Evolutionary conservation across 37 sponge, comb jelly and placozoan genomes (phyloP).

Genomic region (Halisarca cf. caerulea): DNA sequence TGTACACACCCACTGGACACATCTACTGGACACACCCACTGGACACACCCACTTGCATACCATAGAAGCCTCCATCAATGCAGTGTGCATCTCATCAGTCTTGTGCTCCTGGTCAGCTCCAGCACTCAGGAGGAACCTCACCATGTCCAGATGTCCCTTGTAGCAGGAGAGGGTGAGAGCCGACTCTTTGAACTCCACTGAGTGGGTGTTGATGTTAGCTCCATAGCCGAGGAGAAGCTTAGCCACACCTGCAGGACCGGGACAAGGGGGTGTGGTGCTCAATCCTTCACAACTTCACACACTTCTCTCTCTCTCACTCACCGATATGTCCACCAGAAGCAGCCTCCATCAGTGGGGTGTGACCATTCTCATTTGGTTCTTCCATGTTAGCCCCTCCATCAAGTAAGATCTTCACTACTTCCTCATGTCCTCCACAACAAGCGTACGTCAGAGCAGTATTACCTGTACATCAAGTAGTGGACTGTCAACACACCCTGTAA

Average conservation of each 20-base stretch:
- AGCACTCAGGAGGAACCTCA: conserved; percentile 73
- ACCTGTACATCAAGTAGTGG: conserved; percentile 30
- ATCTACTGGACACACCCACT: background rate
- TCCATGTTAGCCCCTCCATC: conserved; percentile 70
- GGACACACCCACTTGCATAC: conserved; percentile 13
- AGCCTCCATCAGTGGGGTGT: conserved; percentile 85
- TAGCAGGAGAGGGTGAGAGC: conserved; percentile 87
- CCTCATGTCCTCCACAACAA: conserved; percentile 85
- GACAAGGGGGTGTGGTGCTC: no score
- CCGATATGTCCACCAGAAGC: conserved; percentile 81
- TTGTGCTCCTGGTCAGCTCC: conserved; percentile 91
- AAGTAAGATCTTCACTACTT: conserved; percentile 73
- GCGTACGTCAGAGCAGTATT: conserved; percentile 89
- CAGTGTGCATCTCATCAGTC: conserved; percentile 94
- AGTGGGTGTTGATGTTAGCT: conserved; percentile 85
- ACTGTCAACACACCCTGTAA: no score
- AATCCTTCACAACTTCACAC: no score
- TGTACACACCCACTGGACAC: no score
- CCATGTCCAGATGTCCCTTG: conserved; percentile 87
- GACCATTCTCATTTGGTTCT: conserved; percentile 85
- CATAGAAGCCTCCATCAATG: conserved; percentile 91
- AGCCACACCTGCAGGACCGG: conserved; percentile 73
- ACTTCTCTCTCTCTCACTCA: conserved; percentile 39
- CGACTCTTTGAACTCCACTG: conserved; percentile 88
- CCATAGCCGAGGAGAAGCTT: conserved; percentile 61